Evolutionary conservation across 1,140 invertebrate species (phyloP), one percentile per base, ranked within the genome.

Genomic region (Rhagoletis pomonella): DNA sequence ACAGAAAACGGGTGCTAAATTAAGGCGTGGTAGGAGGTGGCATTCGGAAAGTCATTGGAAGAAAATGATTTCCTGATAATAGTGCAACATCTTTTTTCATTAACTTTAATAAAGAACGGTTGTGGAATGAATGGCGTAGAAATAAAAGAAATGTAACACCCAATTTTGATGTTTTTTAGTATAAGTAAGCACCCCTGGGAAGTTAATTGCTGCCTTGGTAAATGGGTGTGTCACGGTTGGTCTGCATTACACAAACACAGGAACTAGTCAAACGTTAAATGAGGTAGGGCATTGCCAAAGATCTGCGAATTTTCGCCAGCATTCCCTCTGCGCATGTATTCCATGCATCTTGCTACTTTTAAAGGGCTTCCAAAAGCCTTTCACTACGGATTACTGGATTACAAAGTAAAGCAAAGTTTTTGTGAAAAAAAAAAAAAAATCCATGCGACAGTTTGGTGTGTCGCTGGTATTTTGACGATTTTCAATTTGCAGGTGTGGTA

Each of bases 221-320:
- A 39, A 67, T 19, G 64, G 64, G 64, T 67, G 64, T 67, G n/a
- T 67, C 19, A 67, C 64, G 64, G 64, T 67, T 67, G 6, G 29
- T 67, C 6, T 67, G 64, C 6, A 1, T 29, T 4, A 4, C 17
- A 17, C 17, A 14, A 14, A 62, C 4, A 7, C 9, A 62, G 7
- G 60, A 62, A 62, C 17, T 67, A 29, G 5, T 67, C n/a, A 67
- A 67, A 67, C 39, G 5, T 67, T 67, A 4, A 67, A 67, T 67
- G n/a, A 67, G 39, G 0, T 39, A 62, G 4, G 29, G 17, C 4
- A 67, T 29, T 67, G n/a, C 29, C 1, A 67, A 67, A 39, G 39
- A 67, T 67, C 6, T 19, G 64, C 10, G 17, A 67, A 67, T 6
- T 2, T 67, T 67, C 29, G 29, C 29, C 29, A 29, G 29, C 29